Evolutionary conservation across 2,888 invertebrate genomes (phyloP).

Genomic region (Calameuta idolon): DNA sequence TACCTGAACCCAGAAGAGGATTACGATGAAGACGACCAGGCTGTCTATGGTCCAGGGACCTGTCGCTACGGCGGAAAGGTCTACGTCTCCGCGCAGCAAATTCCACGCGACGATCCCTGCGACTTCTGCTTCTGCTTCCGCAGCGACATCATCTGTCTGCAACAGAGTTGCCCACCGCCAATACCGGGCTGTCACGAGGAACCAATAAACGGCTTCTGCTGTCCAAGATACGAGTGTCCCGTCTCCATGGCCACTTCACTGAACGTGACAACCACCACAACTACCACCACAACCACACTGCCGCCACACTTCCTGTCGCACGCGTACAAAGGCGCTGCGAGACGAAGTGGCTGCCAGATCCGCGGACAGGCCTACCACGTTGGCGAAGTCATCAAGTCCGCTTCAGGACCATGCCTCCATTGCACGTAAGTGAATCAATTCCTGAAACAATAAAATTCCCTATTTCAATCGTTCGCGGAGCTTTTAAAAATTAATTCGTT

Average conservation of each 20-base stretch:
- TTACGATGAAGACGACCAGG: conserved; percentile 82
- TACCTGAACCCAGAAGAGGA: conserved; percentile 73
- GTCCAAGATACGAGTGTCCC: conserved; percentile 93
- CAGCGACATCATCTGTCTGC: conserved; percentile 94
- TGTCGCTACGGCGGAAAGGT: conserved; percentile 93
- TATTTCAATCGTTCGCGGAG: conserved; percentile 9
- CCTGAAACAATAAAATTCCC: conserved; percentile 18
- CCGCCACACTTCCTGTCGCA: conserved; percentile 87
- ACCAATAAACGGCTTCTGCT: conserved; percentile 93
- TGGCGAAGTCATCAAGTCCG: conserved; percentile 85
- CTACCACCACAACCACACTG: conserved; percentile 82
- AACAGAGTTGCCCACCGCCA: conserved; percentile 95
- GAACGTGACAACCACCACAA: conserved; percentile 88
- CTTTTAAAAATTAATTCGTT: conserved; percentile 15
- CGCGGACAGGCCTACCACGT: conserved; percentile 87
- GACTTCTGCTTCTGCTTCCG: conserved; percentile 98
- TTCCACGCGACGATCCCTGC: conserved; percentile 93
- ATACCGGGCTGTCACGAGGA: conserved; percentile 93
- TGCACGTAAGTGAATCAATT: conserved; percentile 89
- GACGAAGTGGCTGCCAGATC: conserved; percentile 86
- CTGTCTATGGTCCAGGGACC: conserved; percentile 87
- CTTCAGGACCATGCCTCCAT: conserved; percentile 92
- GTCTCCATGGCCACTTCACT: conserved; percentile 87
- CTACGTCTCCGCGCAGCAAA: conserved; percentile 94
- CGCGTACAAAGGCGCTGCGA: conserved; percentile 81